Conservation (phyloP, 2,888 invertebrate genomes). For the Tachina grossa region DNA sequence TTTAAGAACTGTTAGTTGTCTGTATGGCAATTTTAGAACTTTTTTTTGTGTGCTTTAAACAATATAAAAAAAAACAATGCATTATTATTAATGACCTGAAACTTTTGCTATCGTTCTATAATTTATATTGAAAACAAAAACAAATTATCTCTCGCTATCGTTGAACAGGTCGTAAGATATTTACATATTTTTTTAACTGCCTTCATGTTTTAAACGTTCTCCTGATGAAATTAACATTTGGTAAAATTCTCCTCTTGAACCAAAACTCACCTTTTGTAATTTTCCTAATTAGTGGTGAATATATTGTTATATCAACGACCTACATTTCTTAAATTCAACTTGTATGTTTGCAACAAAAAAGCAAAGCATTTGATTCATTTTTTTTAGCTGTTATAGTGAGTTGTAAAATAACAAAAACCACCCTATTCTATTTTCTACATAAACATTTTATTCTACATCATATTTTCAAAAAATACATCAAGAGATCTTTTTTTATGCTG, state of each 20-base stretch:
- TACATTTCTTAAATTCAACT: constrained; percentile 59
- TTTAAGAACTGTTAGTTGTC: no score
- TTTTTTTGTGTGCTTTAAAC: no score
- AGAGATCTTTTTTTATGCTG: constrained; percentile 21
- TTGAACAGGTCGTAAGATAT: no score
- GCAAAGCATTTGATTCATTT: background rate
- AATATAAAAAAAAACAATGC: no score
- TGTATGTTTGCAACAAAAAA: constrained; percentile 1
- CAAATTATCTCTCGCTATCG: no score
- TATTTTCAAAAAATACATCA: constrained; percentile 14
- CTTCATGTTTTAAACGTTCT: background rate
- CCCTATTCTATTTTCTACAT: constrained; percentile 38
- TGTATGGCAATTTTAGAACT: no score
- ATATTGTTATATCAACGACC: constrained; percentile 64
- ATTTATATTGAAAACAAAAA: no score
- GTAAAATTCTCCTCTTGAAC: background rate
- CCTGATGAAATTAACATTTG: background rate
- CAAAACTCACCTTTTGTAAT: constrained; percentile 25
- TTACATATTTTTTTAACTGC: no score
- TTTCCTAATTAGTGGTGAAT: constrained; percentile 62
- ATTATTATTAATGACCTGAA: no score
- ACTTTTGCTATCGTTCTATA: no score
- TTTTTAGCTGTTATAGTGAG: background rate
- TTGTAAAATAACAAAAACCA: constrained; percentile 18
- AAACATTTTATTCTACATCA: constrained; percentile 29